phyloP scores from a whole-genome alignment of 2,797 vertebrate genomes.

The Anniella stebbinsi region DNA sequence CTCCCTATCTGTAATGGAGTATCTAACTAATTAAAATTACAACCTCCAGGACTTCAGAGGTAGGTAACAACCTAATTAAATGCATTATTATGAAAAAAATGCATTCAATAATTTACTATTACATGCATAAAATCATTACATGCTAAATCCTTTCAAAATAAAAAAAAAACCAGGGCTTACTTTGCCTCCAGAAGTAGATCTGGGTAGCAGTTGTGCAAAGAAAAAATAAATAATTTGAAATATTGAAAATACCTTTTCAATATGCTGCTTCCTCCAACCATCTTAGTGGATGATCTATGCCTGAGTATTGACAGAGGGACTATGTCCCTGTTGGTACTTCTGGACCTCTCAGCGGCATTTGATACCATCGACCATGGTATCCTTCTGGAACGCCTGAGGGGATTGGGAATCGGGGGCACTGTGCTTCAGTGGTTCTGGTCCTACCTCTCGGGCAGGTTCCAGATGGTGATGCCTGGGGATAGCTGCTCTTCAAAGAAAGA shows the following conservation, averaged over 20 bases:
- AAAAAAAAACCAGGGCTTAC: background rate
- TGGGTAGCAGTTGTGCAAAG: background rate
- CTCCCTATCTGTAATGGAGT: too few relatives aligned
- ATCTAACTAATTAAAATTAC: background rate
- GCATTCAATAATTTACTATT: background rate
- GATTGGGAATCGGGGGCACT: too few relatives aligned
- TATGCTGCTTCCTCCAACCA: slow-evolving; percentile 24
- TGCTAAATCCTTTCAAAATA: background rate
- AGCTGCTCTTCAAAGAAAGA: too few relatives aligned
- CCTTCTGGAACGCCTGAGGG: too few relatives aligned
- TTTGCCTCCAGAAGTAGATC: slow-evolving; percentile 1
- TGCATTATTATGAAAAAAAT: background rate
- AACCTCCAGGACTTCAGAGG: background rate
- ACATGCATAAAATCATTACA: background rate
- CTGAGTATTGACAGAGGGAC: too few relatives aligned
- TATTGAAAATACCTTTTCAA: background rate
- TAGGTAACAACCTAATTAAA: background rate
- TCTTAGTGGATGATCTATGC: too few relatives aligned
- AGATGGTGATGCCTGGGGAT: too few relatives aligned
- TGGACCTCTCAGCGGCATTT: too few relatives aligned
- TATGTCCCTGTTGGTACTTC: too few relatives aligned
- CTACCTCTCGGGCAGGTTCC: too few relatives aligned
- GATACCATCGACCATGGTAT: too few relatives aligned
- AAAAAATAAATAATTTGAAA: background rate
- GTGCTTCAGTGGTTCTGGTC: too few relatives aligned